Percentiles rank a stretch among this genome's conserved stretches.
Evolutionary conservation across 2,888 invertebrate species (phyloP).

Genomic region (Apotomis betuletana): DNA sequence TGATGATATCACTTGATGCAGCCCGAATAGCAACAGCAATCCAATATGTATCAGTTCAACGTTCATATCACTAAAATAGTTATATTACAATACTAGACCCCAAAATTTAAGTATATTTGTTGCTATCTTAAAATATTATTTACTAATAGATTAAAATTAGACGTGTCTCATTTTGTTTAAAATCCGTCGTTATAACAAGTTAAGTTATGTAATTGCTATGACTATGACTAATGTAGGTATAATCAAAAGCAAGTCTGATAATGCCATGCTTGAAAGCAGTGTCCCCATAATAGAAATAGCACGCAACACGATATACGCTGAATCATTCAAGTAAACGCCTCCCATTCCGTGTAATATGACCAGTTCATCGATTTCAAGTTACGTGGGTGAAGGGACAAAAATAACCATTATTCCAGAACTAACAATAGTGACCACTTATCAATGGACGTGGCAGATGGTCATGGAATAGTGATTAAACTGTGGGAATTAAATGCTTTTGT

Average conservation of each 20-base stretch:
- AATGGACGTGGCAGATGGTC: slow-evolving; percentile 31
- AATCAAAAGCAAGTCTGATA: not conserved
- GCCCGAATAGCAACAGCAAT: too few relatives aligned
- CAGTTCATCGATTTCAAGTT: slow-evolving; percentile 24
- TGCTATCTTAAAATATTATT: too few relatives aligned
- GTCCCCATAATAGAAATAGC: slow-evolving; percentile 29
- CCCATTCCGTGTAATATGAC: slow-evolving; percentile 15
- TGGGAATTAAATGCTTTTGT: slow-evolving; percentile 18
- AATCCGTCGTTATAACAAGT: not conserved
- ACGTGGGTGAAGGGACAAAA: slow-evolving; percentile 30
- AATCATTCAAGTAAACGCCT: slow-evolving; percentile 34
- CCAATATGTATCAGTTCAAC: too few relatives aligned
- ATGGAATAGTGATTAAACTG: slow-evolving; percentile 16
- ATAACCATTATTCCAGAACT: slow-evolving; percentile 19
- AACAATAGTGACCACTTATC: slow-evolving; percentile 38
- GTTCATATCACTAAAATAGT: too few relatives aligned
- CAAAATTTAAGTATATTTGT: too few relatives aligned
- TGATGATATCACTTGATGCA: too few relatives aligned
- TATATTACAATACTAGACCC: too few relatives aligned
- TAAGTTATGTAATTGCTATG: not conserved
- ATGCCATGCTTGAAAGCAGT: slow-evolving; percentile 9
- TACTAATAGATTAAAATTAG: too few relatives aligned
- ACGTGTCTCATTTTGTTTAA: not conserved
- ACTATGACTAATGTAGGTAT: slow-evolving; percentile 1
- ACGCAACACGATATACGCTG: slow-evolving; percentile 33